These are phyloP conservation scores for Drosophila willistoni DNA, from an alignment of 1,140 invertebrate species.

Conservation along the genomic window DNA sequence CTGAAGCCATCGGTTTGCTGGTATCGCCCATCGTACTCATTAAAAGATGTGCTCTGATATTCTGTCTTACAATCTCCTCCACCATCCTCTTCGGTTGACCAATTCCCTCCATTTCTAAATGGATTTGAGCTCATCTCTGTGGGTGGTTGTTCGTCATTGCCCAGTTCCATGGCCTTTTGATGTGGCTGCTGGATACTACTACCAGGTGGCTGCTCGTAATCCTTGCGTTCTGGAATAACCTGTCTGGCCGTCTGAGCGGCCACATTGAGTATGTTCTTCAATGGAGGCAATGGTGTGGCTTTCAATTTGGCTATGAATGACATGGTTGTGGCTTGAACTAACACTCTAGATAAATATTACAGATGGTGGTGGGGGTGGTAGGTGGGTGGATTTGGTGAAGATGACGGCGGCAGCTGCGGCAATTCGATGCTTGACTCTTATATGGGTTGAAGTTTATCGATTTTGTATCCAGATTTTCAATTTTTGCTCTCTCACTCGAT, in stretches of 20 bases:
- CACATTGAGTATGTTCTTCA: slow-evolving; percentile 90
- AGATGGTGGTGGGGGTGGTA: slow-evolving; percentile 33
- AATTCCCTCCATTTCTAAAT: slow-evolving; percentile 72
- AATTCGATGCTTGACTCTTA: slow-evolving; percentile 48
- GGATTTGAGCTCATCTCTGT: slow-evolving; percentile 81
- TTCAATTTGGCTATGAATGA: slow-evolving; percentile 82
- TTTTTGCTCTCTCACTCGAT: slow-evolving; percentile 10
- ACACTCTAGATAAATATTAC: slow-evolving; percentile 25
- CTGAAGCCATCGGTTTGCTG: slow-evolving; percentile 83
- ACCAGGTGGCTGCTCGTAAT: slow-evolving; percentile 76
- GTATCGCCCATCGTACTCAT: slow-evolving; percentile 79
- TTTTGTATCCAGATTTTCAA: slow-evolving; percentile 42
- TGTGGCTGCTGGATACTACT: slow-evolving; percentile 69
- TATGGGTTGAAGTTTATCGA: slow-evolving; percentile 65
- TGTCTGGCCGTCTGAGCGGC: slow-evolving; percentile 91
- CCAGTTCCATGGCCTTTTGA: slow-evolving; percentile 86
- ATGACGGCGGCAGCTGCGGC: slow-evolving; percentile 65
- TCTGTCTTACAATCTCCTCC: slow-evolving; percentile 64
- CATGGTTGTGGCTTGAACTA: slow-evolving; percentile 59
- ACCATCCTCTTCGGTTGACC: slow-evolving; percentile 54
- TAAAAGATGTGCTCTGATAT: slow-evolving; percentile 78
- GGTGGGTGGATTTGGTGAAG: slow-evolving; percentile 39
- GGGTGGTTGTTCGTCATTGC: slow-evolving; percentile 70
- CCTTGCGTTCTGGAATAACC: slow-evolving; percentile 88
- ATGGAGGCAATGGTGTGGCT: slow-evolving; percentile 86